These are phyloP conservation scores for Pterobdella sp. DNA, from an alignment of 2,888 invertebrate species.

Conservation along the genomic window DNA sequence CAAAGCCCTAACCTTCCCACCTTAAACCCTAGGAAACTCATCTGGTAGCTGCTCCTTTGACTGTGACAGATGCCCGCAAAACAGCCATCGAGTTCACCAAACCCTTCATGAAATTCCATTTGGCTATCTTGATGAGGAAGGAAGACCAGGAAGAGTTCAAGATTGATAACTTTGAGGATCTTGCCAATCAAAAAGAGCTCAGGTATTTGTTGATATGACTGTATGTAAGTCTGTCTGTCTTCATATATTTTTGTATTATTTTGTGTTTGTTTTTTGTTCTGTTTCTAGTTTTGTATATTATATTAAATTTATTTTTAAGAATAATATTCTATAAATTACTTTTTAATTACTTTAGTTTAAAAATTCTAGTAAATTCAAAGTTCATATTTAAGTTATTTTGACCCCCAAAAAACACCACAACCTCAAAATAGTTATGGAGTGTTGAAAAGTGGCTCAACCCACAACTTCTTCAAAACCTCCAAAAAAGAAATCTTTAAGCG, in stretches of 20 bases:
- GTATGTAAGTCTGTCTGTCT: no score
- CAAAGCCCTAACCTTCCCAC: no score
- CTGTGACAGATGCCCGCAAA: constrained; percentile 29
- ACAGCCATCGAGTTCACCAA: constrained; percentile 31
- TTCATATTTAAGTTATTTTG: no score
- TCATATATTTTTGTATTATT: no score
- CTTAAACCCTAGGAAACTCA: no score
- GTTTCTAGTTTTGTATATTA: no score
- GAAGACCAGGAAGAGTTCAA: not conserved
- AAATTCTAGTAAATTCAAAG: no score
- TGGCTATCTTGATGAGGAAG: constrained; percentile 27
- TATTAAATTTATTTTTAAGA: no score
- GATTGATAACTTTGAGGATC: constrained; percentile 20
- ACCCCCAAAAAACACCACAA: not conserved
- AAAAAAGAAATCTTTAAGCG: constrained; percentile 1
- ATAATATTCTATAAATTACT: no score
- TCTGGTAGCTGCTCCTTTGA: constrained; percentile 31
- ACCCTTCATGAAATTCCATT: constrained; percentile 32
- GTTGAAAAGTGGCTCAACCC: not conserved
- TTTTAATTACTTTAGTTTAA: no score
- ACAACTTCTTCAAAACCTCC: constrained; percentile 12
- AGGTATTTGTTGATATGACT: not conserved
- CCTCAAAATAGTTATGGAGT: not conserved
- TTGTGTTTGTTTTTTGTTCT: no score
- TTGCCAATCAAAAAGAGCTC: constrained; percentile 13